phyloP scores from a whole-genome alignment of 2,797 vertebrate species.

The Enteromius argenteus region DNA sequence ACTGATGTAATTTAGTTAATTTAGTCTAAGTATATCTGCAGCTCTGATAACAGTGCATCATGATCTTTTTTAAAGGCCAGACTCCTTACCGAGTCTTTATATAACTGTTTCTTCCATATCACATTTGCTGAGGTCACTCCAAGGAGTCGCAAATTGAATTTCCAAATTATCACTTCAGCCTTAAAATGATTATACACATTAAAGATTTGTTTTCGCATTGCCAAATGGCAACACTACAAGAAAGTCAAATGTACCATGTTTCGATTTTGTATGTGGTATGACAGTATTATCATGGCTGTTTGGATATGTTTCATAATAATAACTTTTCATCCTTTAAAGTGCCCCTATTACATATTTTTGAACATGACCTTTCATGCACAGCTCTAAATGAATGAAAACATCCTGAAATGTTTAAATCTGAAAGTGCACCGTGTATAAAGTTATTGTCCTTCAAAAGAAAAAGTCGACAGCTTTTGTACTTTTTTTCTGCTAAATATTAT shows the following conservation, averaged over 20 bases:
- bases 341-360: too few relatives aligned
- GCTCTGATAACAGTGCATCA: neutral
- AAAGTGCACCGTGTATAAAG: too few relatives aligned
- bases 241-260: neutral
- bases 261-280: neutral
- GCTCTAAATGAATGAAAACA: too few relatives aligned
- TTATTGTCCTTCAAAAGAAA: too few relatives aligned
- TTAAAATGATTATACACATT: neutral
- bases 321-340: neutral
- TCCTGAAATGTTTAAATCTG: too few relatives aligned
- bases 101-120: neutral
- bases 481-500: too few relatives aligned
- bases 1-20: neutral
- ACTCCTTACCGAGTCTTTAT: conserved; percentile 2
- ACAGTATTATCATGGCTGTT: neutral
- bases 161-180: neutral
- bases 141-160: conserved; percentile 16
- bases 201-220: neutral
- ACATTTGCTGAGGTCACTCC: neutral
- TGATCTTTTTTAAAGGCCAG: conserved; percentile 12
- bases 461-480: too few relatives aligned
- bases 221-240: too few relatives aligned
- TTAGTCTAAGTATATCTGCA: neutral
- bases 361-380: too few relatives aligned
- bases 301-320: neutral